A percentile compares a stretch with the other conserved stretches of the same genome.
Evolutionary conservation across 1,140 invertebrate species (phyloP).

Genomic region (Hyles vespertilio): DNA sequence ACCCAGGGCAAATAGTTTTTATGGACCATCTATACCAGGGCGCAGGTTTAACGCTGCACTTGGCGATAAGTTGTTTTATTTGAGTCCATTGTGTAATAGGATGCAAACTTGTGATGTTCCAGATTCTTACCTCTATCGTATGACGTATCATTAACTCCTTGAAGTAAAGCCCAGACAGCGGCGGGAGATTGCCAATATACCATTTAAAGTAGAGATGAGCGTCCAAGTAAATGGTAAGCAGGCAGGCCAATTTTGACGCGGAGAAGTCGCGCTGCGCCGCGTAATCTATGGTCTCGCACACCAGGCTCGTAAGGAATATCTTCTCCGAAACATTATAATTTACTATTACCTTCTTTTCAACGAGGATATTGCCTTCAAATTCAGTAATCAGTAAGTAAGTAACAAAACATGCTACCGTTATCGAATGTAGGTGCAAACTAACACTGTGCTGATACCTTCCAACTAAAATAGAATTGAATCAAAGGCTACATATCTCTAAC

Average conservation of each 20-base stretch:
- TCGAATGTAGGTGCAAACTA: too few species aligned
- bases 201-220: constrained; percentile 57
- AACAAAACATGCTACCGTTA: too few species aligned
- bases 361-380: constrained; percentile 38
- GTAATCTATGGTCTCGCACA: constrained; percentile 49
- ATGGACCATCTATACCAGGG: too few species aligned
- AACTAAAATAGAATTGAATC: too few species aligned
- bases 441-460: too few species aligned
- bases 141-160: constrained; percentile 59
- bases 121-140: constrained; percentile 47
- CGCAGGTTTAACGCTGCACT: too few species aligned
- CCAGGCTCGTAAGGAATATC: constrained; percentile 41
- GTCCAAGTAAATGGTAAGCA: constrained; percentile 48
- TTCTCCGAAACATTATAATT: constrained; percentile 52
- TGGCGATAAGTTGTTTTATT: too few species aligned
- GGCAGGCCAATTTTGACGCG: constrained; percentile 40
- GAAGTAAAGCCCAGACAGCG: constrained; percentile 51
- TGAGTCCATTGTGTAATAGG: too few species aligned
- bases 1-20: too few species aligned
- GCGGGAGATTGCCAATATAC: constrained; percentile 49
- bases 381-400: not conserved
- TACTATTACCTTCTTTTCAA: constrained; percentile 40
- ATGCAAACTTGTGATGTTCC: too few species aligned
- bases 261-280: constrained; percentile 48
- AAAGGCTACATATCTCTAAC: too few species aligned